A percentile compares a stretch with the other conserved stretches of the same genome.
Evolutionary conservation across 2,113 vertebrate species (phyloP).

Genomic region (Lonchura striata): DNA sequence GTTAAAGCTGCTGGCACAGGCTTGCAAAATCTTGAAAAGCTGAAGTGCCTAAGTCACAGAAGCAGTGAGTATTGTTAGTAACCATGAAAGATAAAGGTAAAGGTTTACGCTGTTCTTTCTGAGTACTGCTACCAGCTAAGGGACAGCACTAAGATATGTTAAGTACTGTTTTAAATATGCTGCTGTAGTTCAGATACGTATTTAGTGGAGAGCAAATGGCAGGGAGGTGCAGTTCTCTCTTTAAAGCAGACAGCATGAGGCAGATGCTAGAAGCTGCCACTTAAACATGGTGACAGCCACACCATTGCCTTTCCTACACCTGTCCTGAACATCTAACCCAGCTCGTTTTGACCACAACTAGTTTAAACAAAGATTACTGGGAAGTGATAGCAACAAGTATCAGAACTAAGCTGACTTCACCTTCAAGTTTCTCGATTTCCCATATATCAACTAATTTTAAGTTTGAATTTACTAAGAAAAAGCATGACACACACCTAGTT

Average conservation of each 20-base stretch:
- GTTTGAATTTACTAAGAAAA: background rate
- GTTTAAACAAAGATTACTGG: background rate
- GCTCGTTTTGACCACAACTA: background rate
- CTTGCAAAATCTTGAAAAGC: background rate
- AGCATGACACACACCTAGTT: background rate
- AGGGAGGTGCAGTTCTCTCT: background rate
- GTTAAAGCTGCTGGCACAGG: background rate
- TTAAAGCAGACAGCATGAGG: background rate
- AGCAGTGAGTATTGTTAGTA: background rate
- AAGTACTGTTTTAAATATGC: background rate
- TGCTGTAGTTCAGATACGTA: background rate
- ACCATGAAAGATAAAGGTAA: background rate
- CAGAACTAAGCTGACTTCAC: background rate
- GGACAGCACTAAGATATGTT: background rate
- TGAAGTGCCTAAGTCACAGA: background rate
- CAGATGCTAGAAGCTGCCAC: background rate
- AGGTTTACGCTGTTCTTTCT: background rate
- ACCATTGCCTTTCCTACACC: background rate
- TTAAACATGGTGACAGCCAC: fast-evolving
- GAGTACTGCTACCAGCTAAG: background rate
- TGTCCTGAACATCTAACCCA: background rate
- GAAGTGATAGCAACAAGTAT: background rate
- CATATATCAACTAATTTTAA: background rate
- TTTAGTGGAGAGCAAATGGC: background rate
- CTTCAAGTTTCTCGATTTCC: background rate